Evolutionary conservation across 2,113 vertebrate species (phyloP).

Genomic region (Catharus fuscescens): DNA sequence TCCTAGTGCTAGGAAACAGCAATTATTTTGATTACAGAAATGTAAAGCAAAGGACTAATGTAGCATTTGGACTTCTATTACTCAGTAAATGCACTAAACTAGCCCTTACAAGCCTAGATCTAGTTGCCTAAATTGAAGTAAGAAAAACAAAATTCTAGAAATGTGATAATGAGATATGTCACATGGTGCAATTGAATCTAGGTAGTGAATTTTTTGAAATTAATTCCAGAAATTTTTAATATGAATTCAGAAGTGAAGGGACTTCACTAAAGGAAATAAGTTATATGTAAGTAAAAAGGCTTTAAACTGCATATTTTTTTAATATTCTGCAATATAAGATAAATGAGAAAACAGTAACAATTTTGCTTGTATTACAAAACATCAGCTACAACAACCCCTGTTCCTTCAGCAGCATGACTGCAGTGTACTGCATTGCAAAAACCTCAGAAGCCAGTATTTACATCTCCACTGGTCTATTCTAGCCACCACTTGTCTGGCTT

Average conservation of each 20-base stretch:
- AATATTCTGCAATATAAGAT: not conserved
- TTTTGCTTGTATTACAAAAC: not conserved
- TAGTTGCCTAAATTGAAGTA: not conserved
- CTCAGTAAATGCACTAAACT: not conserved
- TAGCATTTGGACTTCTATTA: not conserved
- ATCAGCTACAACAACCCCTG: not conserved
- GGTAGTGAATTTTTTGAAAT: not conserved
- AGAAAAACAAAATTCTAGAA: not conserved
- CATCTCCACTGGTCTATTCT: constrained; percentile 1
- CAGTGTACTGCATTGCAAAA: not conserved
- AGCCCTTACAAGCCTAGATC: not conserved
- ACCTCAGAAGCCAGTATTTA: not conserved
- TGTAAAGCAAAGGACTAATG: not conserved
- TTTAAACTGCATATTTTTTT: not conserved
- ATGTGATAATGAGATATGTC: not conserved
- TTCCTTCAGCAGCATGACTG: not conserved
- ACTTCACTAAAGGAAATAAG: not conserved
- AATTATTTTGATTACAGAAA: not conserved
- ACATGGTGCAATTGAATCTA: not conserved
- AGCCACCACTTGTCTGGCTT: constrained; percentile 15
- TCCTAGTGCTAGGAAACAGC: not conserved
- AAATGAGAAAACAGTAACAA: not conserved
- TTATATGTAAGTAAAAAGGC: not conserved
- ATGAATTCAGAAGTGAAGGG: not conserved
- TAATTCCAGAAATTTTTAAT: not conserved